phyloP scores from a whole-genome alignment of 2,113 vertebrate genomes.

The Hemicordylus capensis region DNA sequence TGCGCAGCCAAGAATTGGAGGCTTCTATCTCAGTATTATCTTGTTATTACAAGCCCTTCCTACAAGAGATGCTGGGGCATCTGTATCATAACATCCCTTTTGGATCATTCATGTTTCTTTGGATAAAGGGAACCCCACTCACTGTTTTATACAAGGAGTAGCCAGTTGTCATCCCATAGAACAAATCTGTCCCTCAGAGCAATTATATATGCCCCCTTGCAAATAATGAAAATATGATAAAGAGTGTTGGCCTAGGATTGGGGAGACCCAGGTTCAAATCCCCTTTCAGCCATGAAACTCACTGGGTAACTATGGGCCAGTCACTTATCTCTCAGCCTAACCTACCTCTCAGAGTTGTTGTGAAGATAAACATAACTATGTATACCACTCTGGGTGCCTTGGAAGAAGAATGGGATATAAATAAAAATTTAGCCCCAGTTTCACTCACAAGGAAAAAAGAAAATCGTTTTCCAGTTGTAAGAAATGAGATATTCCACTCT shows the following conservation, averaged over 20 bases:
- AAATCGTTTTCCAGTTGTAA: neutral
- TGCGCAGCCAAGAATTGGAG: neutral
- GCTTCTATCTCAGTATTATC: neutral
- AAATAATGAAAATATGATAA: neutral
- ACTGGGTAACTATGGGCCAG: no score
- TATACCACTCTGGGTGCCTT: no score
- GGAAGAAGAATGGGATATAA: no score
- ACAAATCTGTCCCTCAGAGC: no score
- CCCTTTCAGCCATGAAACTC: no score
- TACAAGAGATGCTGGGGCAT: neutral
- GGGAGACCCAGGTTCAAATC: no score
- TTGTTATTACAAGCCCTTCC: neutral
- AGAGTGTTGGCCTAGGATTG: no score
- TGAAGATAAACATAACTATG: no score
- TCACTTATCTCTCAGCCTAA: no score
- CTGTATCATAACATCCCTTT: neutral
- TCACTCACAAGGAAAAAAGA: neutral
- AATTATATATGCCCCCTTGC: neutral
- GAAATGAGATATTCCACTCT: neutral
- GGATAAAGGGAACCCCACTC: neutral
- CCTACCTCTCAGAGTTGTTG: no score
- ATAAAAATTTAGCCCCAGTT: neutral
- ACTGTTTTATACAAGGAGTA: neutral
- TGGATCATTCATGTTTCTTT: neutral
- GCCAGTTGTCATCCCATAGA: neutral